These are phyloP conservation scores for Plestiodon gilberti DNA, from an alignment of 2,113 vertebrate genomes.

Conservation along the genomic window DNA sequence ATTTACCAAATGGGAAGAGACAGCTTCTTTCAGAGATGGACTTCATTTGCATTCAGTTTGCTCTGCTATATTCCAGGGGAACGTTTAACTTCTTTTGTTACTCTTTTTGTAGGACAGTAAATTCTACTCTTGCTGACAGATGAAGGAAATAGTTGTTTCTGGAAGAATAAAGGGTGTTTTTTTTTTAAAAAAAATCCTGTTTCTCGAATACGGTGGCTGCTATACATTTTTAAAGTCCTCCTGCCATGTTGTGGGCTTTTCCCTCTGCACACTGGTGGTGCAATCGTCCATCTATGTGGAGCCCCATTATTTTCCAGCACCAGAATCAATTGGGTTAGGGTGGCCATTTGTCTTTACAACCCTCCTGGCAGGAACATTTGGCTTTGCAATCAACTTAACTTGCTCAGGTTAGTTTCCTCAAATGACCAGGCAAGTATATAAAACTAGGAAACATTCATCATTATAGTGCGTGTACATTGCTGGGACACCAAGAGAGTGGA, in stretches of 20 bases:
- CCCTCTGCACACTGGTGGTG: not conserved
- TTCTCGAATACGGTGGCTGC: not conserved
- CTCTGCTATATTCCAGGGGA: not conserved
- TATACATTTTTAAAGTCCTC: slow-evolving; percentile 2
- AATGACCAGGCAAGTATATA: not conserved
- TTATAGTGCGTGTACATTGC: not conserved
- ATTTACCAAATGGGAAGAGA: not conserved
- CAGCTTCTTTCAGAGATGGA: not conserved
- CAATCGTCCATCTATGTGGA: not conserved
- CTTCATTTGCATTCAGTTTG: not conserved
- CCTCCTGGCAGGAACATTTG: not conserved
- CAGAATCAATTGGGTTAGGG: not conserved
- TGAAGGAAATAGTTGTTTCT: slow-evolving; percentile 15
- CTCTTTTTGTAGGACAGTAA: not conserved
- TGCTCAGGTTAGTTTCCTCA: not conserved
- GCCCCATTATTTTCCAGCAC: not conserved
- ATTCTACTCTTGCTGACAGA: not conserved
- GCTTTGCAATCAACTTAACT: not conserved
- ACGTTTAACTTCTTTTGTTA: not conserved
- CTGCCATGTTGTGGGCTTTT: not conserved
- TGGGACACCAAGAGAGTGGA: not conserved
- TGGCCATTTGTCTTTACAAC: not conserved
- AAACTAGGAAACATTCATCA: not conserved
- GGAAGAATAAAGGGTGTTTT: not conserved
- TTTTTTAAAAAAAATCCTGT: not conserved